Conservation (phyloP, 2,113 vertebrate genomes). For the Sphyrna mokarran region DNA sequence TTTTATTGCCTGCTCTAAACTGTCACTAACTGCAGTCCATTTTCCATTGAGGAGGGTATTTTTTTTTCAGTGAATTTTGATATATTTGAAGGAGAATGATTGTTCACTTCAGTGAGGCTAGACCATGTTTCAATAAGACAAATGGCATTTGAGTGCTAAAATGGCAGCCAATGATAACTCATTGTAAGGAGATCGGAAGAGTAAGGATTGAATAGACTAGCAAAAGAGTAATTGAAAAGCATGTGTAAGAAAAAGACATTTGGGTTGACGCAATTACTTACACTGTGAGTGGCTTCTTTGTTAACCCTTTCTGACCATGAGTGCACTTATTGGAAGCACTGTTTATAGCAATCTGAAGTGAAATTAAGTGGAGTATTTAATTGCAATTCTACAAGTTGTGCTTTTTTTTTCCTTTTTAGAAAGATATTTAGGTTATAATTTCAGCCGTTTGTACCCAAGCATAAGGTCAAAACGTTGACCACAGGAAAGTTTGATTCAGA, state of each 20-base stretch:
- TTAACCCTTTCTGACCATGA: neutral
- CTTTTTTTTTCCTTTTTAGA: neutral
- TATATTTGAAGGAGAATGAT: conserved; percentile 86
- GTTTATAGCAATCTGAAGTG: neutral
- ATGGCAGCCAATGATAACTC: conserved; percentile 96
- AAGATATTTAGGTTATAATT: neutral
- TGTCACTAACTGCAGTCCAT: conserved; percentile 60
- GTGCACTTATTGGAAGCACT: neutral
- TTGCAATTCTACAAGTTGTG: neutral
- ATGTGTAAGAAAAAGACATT: conserved; percentile 75
- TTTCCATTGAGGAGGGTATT: conserved; percentile 64
- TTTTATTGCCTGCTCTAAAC: conserved; percentile 59
- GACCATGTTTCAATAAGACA: conserved; percentile 86
- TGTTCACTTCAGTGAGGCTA: conserved; percentile 81
- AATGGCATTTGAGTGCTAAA: conserved; percentile 79
- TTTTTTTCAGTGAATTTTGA: conserved; percentile 80
- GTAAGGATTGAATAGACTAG: conserved; percentile 86
- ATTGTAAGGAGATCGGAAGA: conserved; percentile 87
- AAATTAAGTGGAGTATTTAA: neutral
- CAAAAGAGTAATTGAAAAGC: conserved; percentile 84
- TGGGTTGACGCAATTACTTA: conserved; percentile 39
- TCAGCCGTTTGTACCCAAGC: neutral
- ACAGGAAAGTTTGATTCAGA: neutral
- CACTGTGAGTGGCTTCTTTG: neutral
- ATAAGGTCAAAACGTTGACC: neutral